phyloP scores from a whole-genome alignment of 2,888 invertebrate genomes.

The Rhorus exstirpatorius region DNA sequence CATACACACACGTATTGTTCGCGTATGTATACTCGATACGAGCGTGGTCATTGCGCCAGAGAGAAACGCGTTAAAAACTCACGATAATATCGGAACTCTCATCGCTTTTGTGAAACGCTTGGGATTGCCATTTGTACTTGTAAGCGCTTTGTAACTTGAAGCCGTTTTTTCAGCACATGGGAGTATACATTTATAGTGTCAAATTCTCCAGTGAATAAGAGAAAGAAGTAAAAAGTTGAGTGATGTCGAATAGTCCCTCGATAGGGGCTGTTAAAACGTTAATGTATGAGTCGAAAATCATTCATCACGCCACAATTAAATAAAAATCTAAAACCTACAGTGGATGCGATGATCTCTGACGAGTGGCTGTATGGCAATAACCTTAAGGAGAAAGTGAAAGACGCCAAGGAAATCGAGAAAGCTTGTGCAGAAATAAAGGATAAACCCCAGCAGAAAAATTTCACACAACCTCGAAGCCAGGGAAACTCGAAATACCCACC shows the following conservation, averaged over 20 bases:
- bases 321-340: slow-evolving; percentile 36
- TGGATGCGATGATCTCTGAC: slow-evolving; percentile 39
- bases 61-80: slow-evolving; percentile 43
- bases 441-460: too few relatives aligned
- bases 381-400: slow-evolving; percentile 67
- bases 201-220: background rate
- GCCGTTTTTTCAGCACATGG: background rate
- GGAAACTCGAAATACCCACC: slow-evolving; percentile 66
- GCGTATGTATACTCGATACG: background rate
- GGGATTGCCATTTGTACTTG: background rate
- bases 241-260: background rate
- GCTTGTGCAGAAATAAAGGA: slow-evolving; percentile 50
- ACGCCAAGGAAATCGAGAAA: slow-evolving; percentile 66
- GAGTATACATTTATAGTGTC: background rate
- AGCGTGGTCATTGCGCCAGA: slow-evolving; percentile 23
- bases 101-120: background rate
- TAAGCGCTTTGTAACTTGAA: slow-evolving; percentile 16
- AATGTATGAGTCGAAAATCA: background rate
- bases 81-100: slow-evolving; percentile 23
- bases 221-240: background rate
- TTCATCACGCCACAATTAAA: slow-evolving; percentile 2
- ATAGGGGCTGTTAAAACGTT: background rate
- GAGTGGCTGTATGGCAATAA: slow-evolving; percentile 67
- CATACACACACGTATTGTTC: background rate
- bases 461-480: slow-evolving; percentile 10